Base-by-base conservation (phyloP, 2,797 vertebrate genomes). In the Lepus oiostolus region DNA sequence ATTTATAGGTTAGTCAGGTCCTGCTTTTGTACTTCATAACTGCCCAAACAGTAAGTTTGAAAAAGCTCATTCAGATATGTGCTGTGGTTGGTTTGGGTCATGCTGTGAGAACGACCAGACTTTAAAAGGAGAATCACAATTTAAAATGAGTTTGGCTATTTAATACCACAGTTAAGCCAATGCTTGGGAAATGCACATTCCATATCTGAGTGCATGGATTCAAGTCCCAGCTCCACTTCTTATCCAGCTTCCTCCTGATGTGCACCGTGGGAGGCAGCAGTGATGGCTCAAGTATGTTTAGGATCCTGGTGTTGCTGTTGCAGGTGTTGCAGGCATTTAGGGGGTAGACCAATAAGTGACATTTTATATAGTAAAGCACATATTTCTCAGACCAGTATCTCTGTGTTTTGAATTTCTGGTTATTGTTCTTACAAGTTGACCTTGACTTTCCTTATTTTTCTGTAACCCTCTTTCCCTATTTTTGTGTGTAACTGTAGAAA, bases 401-500 rank as follows among this genome's bases (percentile, higher is more conserved):
- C 12, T 30, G 14, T 84, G 65, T 60, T 90, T 77, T 35, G 47
- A 77, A 84, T 68, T 92, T 87, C 42, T 87, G 26, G n/a, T 74
- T 72, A 70, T 54, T 86, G 24, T 81, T 38, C 65, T 79, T 85
- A 70, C 75, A 88, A 95, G 30, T 21, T 83, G n/a, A 5, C 42
- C 84, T 80, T 76, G 77, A 85, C 32, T 7, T 67, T 75, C 58
- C 58, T 13, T 75, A 10, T 88, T 76, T 90, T 76, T 38, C 30
- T 60, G 11, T 81, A 50, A 80, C n/a, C 26, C 58, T 77, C 10
- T 16, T 60, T 74, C 62, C 35, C 5, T 76, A 8, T 75, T 88
- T 93, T 88, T 76, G 60, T 92, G 32, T 47, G 38, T 91, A 85
- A 38, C 11, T 83, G 42, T 70, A 86, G 80, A 91, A 91, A 93